Base-by-base conservation (phyloP, 2,113 vertebrate species). In the Labeo catla region DNA sequence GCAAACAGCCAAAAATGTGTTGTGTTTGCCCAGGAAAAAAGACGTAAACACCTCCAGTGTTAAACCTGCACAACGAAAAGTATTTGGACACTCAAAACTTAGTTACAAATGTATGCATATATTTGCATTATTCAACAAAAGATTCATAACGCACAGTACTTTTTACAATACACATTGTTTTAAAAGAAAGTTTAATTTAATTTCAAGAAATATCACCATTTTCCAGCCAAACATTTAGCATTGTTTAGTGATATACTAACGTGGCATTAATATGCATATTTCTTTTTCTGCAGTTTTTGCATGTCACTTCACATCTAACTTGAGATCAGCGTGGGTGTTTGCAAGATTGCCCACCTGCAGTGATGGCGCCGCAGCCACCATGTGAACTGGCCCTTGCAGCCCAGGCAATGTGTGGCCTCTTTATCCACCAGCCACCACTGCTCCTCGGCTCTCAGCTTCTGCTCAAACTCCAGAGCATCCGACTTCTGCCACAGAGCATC, bases 401-500 rank as follows among this genome's bases (percentile, higher is more conserved):
- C 95, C 0, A 95, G 94, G 83, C 98, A 99, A 65, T 95, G 93
- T 36, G 92, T 96, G 19, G 93, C 94, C 86, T 98, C 97, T 0
- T 92, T 91, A 90, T 98, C 97, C 79, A 96, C 95, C 4, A 97
- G 92, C 94, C 94, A 95, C 95, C 95, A 95, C 68, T 92, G 93
- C 77, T 99, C 97, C 93, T 97, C 97, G 0, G 96, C 95, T 68
- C 95, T 95, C 70, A 97, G 94, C 91, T 97, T 99, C 95, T 99
- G 98, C 90, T 98, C 97, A 91, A 98, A 99, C 92, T 99, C 98
- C 89, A 99, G 92, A 79, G 97, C 97, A 28, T 99, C 98, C 0
- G 97, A 97, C 90, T 99, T 99, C 91, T 99, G 97, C 98, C 98
- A 99, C 81, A 99, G 94, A 65, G 96, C 96, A 89, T 99, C 98